Evolutionary conservation across 1,140 invertebrate genomes (phyloP), one percentile per base, ranked within the genome.

Genomic region (Rhagoletis zephyria): DNA sequence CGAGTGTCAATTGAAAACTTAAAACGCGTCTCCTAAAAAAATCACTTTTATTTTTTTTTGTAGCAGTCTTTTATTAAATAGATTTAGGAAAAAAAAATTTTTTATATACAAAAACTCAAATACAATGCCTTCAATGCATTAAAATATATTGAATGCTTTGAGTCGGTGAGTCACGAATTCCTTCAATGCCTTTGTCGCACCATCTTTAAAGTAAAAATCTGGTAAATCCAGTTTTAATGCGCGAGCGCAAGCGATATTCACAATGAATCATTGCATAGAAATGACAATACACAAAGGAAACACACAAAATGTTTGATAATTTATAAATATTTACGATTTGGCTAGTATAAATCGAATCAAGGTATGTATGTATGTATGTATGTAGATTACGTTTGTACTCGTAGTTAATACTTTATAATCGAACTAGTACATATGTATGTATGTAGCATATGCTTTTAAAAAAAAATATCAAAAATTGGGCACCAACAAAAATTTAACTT

Each of bases 141-240:
- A 1, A 63, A 63, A 63, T 63, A 16, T 14, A 14, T 63, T 12
- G 16, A 63, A 63, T 63, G 61, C 61, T 4, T 4, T 6, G 67
- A 48, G 4, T 42, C 67, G 16, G 45, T 74, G 67, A 74, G 42
- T 74, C 67, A 74, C 40, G 14, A 14, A 74, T 74, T 74, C 67
- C 42, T 74, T 0, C 42, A 42, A 74, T 45, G 40, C 14, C 16
- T 74, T 74, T 19, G 12, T 16, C 45, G 3, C 67, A 74, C 12
- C 64, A 65, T 10, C 42, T 42, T 67, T 42, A 63, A 74, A 42
- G 67, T 16, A 48, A 74, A 74, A 74, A 74, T 40, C 67, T 74
- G 67, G 67, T 74, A 42, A 42, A 74, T 10, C 67, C 67, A 74
- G 67, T 74, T 74, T 42, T 14, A 74, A 9, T n/a, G 42, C 67